These are phyloP conservation scores for Hydropotes inermis DNA, from an alignment of 2,113 vertebrate species.

Conservation along the genomic window DNA sequence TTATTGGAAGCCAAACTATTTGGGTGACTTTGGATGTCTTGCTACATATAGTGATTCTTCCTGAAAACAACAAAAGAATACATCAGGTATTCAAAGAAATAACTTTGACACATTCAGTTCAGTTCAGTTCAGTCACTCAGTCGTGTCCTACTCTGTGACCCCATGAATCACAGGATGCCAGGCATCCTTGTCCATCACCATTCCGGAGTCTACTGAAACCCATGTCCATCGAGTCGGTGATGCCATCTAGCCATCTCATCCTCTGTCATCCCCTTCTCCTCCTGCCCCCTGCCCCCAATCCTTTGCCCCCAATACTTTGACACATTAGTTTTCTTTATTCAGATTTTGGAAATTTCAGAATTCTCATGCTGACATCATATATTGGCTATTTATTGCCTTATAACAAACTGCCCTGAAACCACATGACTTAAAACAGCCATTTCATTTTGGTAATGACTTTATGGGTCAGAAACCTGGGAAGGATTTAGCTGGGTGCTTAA, in stretches of 20 bases:
- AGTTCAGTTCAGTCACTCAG: no score
- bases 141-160: no score
- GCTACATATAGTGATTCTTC: neutral
- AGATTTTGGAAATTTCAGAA: neutral
- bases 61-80: neutral
- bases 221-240: no score
- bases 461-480: neutral
- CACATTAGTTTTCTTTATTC: neutral
- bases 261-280: no score
- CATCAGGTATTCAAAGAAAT: neutral
- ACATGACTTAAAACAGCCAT: neutral
- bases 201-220: no score
- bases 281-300: no score
- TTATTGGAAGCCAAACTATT: neutral
- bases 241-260: no score
- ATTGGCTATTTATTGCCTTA: neutral
- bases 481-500: neutral
- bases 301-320: neutral
- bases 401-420: neutral
- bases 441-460: neutral
- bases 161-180: no score
- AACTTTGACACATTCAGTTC: neutral
- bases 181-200: no score
- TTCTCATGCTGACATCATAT: neutral
- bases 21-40: neutral